Base-by-base conservation (phyloP, 1,140 invertebrate species). In the Drosophila nannoptera region DNA sequence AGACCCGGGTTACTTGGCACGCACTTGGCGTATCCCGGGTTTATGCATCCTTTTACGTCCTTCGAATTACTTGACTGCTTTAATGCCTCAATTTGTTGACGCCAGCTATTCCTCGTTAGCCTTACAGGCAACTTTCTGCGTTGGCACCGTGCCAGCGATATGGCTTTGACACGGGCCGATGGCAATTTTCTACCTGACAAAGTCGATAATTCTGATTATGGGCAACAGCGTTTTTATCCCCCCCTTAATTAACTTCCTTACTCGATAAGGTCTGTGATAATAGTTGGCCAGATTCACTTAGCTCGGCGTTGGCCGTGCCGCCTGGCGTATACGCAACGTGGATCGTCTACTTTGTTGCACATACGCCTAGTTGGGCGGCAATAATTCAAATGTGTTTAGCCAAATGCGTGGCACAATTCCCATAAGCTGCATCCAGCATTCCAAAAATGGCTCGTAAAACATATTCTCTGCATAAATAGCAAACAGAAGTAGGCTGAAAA, bases 381-480 rank as follows among this genome's bases (percentile, higher is more conserved):
- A 72, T 72, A 68, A 69, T 67, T 72, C 61, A 67, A 69, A 81
- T 77, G 56, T 82, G 56, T 60, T 74, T 70, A 62, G 59, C 65
- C 43, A 36, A 73, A 74, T 75, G 38, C 36, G 32, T 45, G 35
- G 53, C 43, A 45, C 55, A 76, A 84, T 73, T 83, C 78, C 80
- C 78, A 60, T 46, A 75, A 55, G 64, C 54, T 64, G 80, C 76
- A 76, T 77, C 73, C 46, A 43, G 58, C 61, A 67, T 72, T 73
- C 65, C 50, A 66, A 76, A 83, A 22, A 70, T 67, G 33, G 45
- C 42, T 52, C 53, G 73, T 76, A 73, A 84, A 73, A 63, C 68
- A 69, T 14, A 60, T 45, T 69, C 42, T 38, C 56, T 48, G 58
- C 59, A 38, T 48, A 50, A 49, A 38, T 62, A 14, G 36, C 29